phyloP scores from a whole-genome alignment of 2,797 vertebrate genomes.

The Cyprinodon diabolis region DNA sequence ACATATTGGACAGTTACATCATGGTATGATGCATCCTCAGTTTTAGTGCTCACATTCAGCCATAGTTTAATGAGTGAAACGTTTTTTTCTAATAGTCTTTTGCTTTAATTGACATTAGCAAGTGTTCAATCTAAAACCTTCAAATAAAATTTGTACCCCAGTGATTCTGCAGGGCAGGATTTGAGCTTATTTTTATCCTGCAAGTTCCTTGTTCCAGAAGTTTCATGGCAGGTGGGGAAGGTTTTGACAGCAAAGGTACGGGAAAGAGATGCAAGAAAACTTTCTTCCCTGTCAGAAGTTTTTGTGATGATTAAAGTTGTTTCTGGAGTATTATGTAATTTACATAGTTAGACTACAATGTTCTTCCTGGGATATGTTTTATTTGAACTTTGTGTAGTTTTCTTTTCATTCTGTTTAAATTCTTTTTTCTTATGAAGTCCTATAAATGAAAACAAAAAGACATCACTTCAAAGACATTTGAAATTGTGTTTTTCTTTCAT shows the following conservation, averaged over 20 bases:
- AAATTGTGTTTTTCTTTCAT: not conserved
- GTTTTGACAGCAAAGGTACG: constrained; percentile 48
- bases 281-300: constrained; percentile 31
- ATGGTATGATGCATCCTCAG: too few relatives aligned
- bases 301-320: constrained; percentile 15
- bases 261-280: constrained; percentile 25
- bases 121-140: constrained; percentile 5
- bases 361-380: not conserved
- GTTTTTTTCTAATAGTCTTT: not conserved
- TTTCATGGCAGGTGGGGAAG: constrained; percentile 24
- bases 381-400: not conserved
- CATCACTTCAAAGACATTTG: not conserved
- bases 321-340: constrained; percentile 28
- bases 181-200: constrained; percentile 2
- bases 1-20: too few relatives aligned
- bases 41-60: not conserved
- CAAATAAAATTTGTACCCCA: not conserved
- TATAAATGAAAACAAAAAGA: too few relatives aligned
- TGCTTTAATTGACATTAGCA: not conserved
- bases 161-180: not conserved
- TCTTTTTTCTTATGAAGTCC: too few relatives aligned
- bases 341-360: not conserved
- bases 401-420: not conserved
- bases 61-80: not conserved
- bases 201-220: constrained; percentile 18